Evolutionary conservation across 2,797 vertebrate species (phyloP), one percentile per base, ranked within the genome.

Genomic region (Ptychobarbus kaznakovi): DNA sequence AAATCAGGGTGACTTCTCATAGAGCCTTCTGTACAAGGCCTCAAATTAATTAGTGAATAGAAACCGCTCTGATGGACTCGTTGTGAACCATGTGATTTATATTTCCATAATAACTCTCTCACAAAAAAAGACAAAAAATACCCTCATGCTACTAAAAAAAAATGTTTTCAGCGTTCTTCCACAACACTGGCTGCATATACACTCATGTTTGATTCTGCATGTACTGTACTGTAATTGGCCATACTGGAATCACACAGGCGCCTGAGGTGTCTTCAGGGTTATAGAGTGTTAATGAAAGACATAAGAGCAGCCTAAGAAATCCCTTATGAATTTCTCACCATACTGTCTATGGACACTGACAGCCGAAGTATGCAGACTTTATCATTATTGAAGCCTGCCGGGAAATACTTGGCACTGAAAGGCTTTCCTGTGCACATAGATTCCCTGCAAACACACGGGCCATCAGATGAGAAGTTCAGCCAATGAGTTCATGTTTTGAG

Each of bases 301-400:
- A 3, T 63, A 25, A 42, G n/a, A 46, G 40, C 16, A 32, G 38
- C 69, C 46, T 56, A 42, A 44, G 20, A 72, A 58, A 82, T 82
- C 68, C 90, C 70, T 49, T 44, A 81, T 91, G 91, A 92, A 89
- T 87, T 87, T 84, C 86, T 83, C 20, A 89, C 89, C 91, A 40
- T n/a, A 49, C 20, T 75, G 35, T 78, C 40, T 25, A 9, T 44
- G 11, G 3, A 56, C 22, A 22, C 18, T 68, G 32, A 75, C 5
- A 8, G 58, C 28, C 38, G 56, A 84, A 78, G 35, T n/a, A 35
- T 16, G 25, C 66, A 58, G 40, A 58, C 63, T 20, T 46, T 78
- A 84, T 69, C 35, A 28, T 79, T 72, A 35, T 72, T 72, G n/a
- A 46, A 78, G 25, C 20, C 40, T 56, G 15, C 4, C 0, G 46